phyloP scores from a whole-genome alignment of 2,888 invertebrate genomes.

The Ormyrus thymus region DNA sequence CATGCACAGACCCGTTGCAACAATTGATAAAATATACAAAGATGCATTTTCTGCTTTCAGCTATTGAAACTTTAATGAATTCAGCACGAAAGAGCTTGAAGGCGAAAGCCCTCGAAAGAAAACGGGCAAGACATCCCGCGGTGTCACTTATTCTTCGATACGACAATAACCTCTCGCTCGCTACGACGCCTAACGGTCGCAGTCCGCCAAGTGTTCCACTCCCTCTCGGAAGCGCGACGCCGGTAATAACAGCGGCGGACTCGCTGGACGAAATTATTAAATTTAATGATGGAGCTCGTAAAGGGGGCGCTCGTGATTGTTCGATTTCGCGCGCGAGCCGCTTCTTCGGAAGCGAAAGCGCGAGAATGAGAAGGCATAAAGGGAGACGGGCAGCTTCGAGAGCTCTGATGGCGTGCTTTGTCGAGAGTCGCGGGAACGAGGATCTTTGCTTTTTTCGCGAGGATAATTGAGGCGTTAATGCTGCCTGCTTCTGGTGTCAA shows the following conservation, averaged over 20 bases:
- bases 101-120: too few relatives aligned
- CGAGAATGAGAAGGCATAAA: background rate
- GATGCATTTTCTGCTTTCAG: too few relatives aligned
- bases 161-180: background rate
- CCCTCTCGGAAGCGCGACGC: background rate
- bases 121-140: background rate
- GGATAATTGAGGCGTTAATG: too few relatives aligned
- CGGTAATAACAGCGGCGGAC: background rate
- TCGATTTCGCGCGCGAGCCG: conserved; percentile 9
- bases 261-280: conserved; percentile 46
- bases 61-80: too few relatives aligned
- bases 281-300: conserved; percentile 47
- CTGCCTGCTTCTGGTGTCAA: too few relatives aligned
- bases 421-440: too few relatives aligned
- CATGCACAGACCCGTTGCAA: too few relatives aligned
- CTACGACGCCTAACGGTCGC: background rate
- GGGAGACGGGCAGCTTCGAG: background rate
- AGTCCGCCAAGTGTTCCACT: background rate
- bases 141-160: background rate
- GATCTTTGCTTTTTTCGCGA: too few relatives aligned
- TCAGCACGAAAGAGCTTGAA: too few relatives aligned
- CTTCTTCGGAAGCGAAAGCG: background rate
- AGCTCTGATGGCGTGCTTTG: too few relatives aligned
- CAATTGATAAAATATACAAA: too few relatives aligned
- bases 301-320: conserved; percentile 8